A percentile compares a stretch with the other conserved stretches of the same genome.
phyloP scores from a whole-genome alignment of 2,797 vertebrate genomes.

The Liparis tanakae region DNA sequence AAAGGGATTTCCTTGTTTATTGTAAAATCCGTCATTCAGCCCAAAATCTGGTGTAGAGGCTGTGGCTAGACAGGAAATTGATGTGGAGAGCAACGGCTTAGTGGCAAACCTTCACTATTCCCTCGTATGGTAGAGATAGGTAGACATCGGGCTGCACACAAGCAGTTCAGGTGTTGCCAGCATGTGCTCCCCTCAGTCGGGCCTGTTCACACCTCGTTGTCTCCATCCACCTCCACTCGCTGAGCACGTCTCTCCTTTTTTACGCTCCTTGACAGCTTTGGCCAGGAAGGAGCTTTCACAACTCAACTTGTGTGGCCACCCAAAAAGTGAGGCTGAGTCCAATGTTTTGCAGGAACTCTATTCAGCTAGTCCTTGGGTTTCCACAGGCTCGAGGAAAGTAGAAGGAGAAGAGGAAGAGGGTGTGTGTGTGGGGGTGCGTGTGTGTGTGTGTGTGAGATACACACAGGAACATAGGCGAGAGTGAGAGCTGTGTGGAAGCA shows the following conservation, averaged over 20 bases:
- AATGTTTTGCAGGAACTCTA: conserved; percentile 68
- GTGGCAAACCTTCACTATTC: conserved; percentile 50
- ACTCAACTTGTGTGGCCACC: conserved; percentile 79
- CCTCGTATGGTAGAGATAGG: conserved; percentile 39
- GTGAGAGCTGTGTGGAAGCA: conserved; percentile 79
- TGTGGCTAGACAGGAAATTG: conserved; percentile 65
- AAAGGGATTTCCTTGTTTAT: conserved; percentile 54
- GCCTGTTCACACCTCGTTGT: conserved; percentile 77
- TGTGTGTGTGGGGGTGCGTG: background rate
- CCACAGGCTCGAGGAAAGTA: conserved; percentile 75
- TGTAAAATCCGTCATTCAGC: conserved; percentile 51
- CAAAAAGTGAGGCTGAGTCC: conserved; percentile 68
- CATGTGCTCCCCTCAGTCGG: conserved; percentile 54
- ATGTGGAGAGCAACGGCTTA: conserved; percentile 57
- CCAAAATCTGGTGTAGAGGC: conserved; percentile 50
- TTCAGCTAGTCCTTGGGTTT: conserved; percentile 70
- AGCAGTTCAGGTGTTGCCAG: conserved; percentile 43
- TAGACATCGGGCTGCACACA: conserved; percentile 44
- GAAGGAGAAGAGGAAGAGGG: conserved; percentile 48
- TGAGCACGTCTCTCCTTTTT: conserved; percentile 67
- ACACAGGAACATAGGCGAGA: conserved; percentile 59
- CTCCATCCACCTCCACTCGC: conserved; percentile 71
- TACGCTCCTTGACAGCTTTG: conserved; percentile 56
- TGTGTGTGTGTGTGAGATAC: conserved; percentile 42
- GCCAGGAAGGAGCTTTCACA: conserved; percentile 76